Conservation (phyloP, 2,113 vertebrate genomes). For the Numenius arquata region DNA sequence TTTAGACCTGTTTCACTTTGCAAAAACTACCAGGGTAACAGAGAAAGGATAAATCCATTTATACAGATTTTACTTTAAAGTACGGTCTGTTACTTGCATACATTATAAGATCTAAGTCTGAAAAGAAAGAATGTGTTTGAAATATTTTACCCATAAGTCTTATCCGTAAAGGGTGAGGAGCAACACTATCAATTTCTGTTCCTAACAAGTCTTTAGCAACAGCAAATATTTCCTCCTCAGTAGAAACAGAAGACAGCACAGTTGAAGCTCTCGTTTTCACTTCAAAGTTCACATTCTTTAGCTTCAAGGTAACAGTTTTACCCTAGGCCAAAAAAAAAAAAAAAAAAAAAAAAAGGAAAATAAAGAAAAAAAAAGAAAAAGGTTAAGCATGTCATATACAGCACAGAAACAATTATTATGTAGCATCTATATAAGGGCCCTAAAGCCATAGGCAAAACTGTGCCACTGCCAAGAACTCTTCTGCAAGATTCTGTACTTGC, state of each 20-base stretch:
- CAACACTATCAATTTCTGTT: conserved; percentile 85
- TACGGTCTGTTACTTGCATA: background rate
- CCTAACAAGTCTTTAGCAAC: conserved; percentile 91
- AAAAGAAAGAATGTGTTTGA: conserved; percentile 18
- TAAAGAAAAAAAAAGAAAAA: background rate
- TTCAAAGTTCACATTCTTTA: conserved; percentile 97
- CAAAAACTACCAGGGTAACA: background rate
- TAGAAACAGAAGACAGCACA: conserved; percentile 80
- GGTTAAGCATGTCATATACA: background rate
- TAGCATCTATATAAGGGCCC: background rate
- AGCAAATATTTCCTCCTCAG: conserved; percentile 89
- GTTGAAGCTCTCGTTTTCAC: conserved; percentile 90
- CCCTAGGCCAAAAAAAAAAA: conserved; percentile 61
- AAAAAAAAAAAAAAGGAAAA: background rate
- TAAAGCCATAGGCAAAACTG: background rate
- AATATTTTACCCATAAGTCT: conserved; percentile 92
- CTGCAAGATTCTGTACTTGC: background rate
- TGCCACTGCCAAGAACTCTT: background rate
- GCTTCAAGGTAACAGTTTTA: conserved; percentile 92
- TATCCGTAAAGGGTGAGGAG: conserved; percentile 87
- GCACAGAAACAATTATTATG: background rate
- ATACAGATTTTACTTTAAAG: background rate
- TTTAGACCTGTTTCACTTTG: background rate
- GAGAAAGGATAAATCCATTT: background rate
- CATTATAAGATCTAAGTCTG: background rate